Evolutionary conservation across 2,113 vertebrate species (phyloP).

Genomic region (Zingel zingel): DNA sequence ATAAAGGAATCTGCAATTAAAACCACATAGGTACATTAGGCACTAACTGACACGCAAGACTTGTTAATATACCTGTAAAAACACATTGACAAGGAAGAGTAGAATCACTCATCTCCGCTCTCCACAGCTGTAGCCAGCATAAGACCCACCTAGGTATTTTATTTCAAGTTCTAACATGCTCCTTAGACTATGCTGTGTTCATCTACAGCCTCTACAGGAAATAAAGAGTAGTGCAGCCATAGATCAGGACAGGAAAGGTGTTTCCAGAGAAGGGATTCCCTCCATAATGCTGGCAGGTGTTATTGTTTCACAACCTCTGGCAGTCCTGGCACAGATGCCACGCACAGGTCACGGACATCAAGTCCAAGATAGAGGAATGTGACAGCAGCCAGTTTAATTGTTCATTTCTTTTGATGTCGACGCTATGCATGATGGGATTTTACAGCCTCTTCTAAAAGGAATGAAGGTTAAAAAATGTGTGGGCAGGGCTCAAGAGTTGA

Average conservation of each 20-base stretch:
- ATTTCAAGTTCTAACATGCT: conserved; percentile 27
- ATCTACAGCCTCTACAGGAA: conserved; percentile 40
- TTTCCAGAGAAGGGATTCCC: conserved; percentile 41
- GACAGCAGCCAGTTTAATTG: conserved; percentile 32
- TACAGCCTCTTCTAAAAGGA: conserved; percentile 1
- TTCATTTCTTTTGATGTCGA: conserved; percentile 5
- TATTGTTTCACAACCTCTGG: conserved; percentile 17
- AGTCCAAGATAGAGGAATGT: conserved; percentile 54
- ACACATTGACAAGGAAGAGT: conserved; percentile 5
- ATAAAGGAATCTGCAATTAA: conserved; percentile 14
- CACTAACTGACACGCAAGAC: conserved; percentile 19
- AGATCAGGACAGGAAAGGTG: conserved; percentile 15
- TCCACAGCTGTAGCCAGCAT: not conserved
- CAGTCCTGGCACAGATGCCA: conserved; percentile 27
- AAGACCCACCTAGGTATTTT: conserved; percentile 13
- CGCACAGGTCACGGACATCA: conserved; percentile 34
- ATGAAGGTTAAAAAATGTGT: conserved; percentile 1
- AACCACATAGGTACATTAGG: conserved; percentile 24
- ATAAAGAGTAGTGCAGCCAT: conserved; percentile 15
- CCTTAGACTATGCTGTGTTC: not conserved
- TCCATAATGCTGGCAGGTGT: conserved; percentile 34
- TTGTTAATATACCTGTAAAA: conserved; percentile 52
- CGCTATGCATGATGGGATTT: conserved; percentile 27
- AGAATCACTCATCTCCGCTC: not conserved
- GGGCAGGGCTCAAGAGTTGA: not conserved